Evolutionary conservation across 1,140 invertebrate genomes (phyloP).

Genomic region (Trichonephila clavipes): DNA sequence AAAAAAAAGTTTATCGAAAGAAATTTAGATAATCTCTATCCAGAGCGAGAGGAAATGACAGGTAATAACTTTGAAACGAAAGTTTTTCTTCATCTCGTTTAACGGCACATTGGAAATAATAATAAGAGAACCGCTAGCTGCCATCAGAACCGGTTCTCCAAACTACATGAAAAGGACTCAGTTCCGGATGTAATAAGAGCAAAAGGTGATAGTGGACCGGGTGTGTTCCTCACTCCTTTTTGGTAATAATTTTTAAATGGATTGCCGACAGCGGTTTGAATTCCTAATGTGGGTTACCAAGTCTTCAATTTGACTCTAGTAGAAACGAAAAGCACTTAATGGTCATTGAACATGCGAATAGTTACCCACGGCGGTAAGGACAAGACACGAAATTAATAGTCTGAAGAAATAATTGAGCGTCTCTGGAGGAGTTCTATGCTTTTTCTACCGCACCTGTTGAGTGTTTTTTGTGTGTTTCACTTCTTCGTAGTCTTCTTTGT

Average conservation of each 20-base stretch:
- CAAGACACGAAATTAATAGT: constrained; percentile 1
- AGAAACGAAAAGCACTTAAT: constrained; percentile 32
- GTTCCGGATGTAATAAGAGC: constrained; percentile 58
- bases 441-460: constrained; percentile 20
- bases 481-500: not conserved
- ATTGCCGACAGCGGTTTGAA: constrained; percentile 45
- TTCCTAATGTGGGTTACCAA: constrained; percentile 56
- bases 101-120: constrained; percentile 34
- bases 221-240: constrained; percentile 45
- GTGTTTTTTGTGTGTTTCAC: not conserved
- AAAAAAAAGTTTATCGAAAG: not conserved
- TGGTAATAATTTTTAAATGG: constrained; percentile 30
- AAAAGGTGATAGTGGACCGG: constrained; percentile 57
- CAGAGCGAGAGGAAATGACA: constrained; percentile 3
- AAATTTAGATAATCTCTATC: not conserved
- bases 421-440: not conserved
- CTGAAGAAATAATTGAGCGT: not conserved
- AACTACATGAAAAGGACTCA: constrained; percentile 32
- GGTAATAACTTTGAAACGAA: constrained; percentile 32
- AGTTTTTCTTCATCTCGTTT: constrained; percentile 34
- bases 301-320: not conserved
- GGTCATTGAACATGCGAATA: constrained; percentile 15
- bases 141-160: constrained; percentile 47
- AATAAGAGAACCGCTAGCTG: not conserved
- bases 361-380: not conserved